Percentiles rank a stretch among this genome's conserved stretches.
Conservation (phyloP, 2,113 vertebrate species). For the Erythrocercus mccallii region DNA sequence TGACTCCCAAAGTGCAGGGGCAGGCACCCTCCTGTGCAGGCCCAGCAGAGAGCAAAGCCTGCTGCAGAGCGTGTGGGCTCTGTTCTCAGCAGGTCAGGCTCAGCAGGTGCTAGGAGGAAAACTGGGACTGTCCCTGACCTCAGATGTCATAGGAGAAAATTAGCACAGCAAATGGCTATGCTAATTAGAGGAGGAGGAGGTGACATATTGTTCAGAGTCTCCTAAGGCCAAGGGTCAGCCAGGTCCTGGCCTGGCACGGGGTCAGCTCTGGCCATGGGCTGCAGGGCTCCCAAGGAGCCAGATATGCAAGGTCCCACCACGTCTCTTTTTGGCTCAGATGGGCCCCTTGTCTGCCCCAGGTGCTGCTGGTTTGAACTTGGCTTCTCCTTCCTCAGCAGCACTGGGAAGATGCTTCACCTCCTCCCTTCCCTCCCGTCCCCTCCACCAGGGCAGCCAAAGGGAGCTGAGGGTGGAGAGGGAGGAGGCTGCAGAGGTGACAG, state of each 20-base stretch:
- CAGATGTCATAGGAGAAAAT: not conserved
- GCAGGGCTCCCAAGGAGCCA: not conserved
- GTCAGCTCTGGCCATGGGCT: not conserved
- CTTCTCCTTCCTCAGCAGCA: not conserved
- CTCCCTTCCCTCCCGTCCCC: not conserved
- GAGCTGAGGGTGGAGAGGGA: not conserved
- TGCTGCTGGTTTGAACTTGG: not conserved
- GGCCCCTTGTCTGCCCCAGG: not conserved
- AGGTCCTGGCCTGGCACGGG: not conserved
- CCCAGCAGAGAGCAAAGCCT: not conserved
- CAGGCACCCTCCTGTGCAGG: fast-evolving
- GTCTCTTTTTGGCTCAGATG: not conserved
- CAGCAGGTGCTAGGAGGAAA: not conserved
- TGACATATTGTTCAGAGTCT: not conserved
- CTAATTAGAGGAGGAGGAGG: not conserved
- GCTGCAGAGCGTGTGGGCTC: fast-evolving
- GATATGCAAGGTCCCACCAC: not conserved
- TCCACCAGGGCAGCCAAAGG: not conserved
- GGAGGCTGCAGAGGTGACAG: not conserved
- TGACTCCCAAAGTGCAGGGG: not conserved
- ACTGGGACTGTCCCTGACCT: not conserved
- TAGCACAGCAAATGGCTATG: not conserved
- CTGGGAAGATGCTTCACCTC: not conserved
- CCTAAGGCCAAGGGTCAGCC: not conserved
- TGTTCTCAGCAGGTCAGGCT: not conserved